These are phyloP conservation scores for Plutomurus gul DNA, from an alignment of 1,140 invertebrate species.

Conservation along the genomic window DNA sequence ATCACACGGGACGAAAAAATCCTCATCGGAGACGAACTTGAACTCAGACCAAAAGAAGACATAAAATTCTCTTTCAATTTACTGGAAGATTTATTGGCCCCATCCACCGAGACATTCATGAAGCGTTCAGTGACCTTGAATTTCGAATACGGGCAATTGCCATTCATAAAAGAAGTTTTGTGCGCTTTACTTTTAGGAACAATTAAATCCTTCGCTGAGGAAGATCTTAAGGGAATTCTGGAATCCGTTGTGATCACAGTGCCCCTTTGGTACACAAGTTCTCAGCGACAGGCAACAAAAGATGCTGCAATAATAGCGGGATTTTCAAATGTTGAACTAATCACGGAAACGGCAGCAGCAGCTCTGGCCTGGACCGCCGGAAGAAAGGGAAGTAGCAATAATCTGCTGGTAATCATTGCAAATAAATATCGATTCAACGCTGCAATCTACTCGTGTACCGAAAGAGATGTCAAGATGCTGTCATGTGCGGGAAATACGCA, in stretches of 20 bases:
- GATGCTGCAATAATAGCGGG: slow-evolving; percentile 55
- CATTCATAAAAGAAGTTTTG: background rate
- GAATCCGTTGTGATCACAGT: background rate
- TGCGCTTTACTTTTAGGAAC: background rate
- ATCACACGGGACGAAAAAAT: too few relatives aligned
- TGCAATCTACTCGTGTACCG: background rate
- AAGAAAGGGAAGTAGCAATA: background rate
- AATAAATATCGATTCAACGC: background rate
- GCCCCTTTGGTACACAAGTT: background rate
- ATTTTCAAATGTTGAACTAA: slow-evolving; percentile 59
- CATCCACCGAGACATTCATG: too few relatives aligned
- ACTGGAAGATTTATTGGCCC: too few relatives aligned
- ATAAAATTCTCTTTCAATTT: too few relatives aligned
- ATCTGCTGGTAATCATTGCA: background rate
- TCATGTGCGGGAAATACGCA: background rate
- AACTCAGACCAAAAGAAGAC: too few relatives aligned
- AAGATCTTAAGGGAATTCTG: slow-evolving; percentile 58
- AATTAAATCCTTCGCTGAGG: slow-evolving; percentile 58
- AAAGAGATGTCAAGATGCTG: background rate
- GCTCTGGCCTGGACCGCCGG: slow-evolving; percentile 60
- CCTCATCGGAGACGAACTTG: too few relatives aligned
- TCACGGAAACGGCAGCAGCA: slow-evolving; percentile 59
- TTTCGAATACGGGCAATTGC: too few relatives aligned
- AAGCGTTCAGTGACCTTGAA: too few relatives aligned
- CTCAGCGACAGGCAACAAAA: slow-evolving; percentile 40